Base-by-base conservation (phyloP, 2,113 vertebrate genomes). In the Colinus virginianus region DNA sequence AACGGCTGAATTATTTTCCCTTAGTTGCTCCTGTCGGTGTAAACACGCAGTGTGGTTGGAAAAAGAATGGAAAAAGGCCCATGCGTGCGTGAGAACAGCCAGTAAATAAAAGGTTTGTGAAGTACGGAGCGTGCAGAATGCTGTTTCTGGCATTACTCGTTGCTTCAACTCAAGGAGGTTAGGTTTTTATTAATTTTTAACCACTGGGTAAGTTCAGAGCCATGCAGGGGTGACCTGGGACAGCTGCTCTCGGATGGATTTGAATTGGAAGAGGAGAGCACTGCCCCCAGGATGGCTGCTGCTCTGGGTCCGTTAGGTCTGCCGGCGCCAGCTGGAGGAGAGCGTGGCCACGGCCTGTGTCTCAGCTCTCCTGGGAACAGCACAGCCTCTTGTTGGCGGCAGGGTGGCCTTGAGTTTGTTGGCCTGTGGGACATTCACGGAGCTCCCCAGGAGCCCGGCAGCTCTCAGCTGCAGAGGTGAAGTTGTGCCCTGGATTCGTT, bases 151-250 rank as follows among this genome's bases (percentile, higher is more conserved):
- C 51, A 56, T 71, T 74, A 26, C 36, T 90, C 8, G 2, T 77
- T 85, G 49, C 38, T 90, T 70, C 46, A 55, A 90, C 70, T 90
- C 0, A 1, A 85, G 36, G 25, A 91, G 78, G 55, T 77, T 72
- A 79, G 42, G 16, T n/a, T 94, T 89, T 85, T 71, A 86, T 78
- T 91, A 68, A 69, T 95, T 95, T 95, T 93, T 94, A 94, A 94
- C 62, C 53, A 43, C n/a, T 28, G 66, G 16, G 46, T 82, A 77
- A 74, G 42, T 75, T 75, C 64, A 32, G 72, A 75, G 51, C 82
- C 78, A 46, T 81, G 8, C 32, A 70, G 71, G 67, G 63, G 34
- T 88, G 63, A 89, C 49, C 53, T 38, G 63, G 28, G 67, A 70
- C 1, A 2, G 43, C 11, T 81, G 16, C 25, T 75, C 43, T 75